Base-by-base conservation (phyloP, 2,113 vertebrate genomes). In the Megaleporinus macrocephalus region DNA sequence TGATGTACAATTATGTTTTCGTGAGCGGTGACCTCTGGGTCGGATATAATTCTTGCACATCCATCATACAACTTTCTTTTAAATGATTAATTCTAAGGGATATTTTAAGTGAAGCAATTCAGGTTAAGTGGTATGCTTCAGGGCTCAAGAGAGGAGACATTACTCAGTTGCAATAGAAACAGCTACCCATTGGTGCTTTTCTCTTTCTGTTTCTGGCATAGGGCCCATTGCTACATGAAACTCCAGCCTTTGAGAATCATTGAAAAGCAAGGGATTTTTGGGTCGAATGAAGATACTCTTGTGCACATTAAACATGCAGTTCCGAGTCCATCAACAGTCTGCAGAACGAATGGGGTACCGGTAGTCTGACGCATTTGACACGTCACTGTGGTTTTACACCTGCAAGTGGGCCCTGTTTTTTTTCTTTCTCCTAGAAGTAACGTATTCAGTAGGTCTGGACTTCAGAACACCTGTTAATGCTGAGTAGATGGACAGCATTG, bases 1-100 rank as follows among this genome's bases (percentile, higher is more conserved):
- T 83, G 51, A 70, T 80, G 82, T 83, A 81, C 82, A 84, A 86
- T 84, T 76, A 86, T 83, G 71, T 78, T 86, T 86, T 84, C 57
- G 79, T 82, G 72, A 86, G 79, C 49, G 24, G 47, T 84, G 82
- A 79, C 70, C 79, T 70, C 29, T 22, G 70, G 68, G 53, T 55
- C 62, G 22, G 69, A 15, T 55, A 36, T 76, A 65, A 81, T 78
- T 78, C 71, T 36, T 81, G 41, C 72, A 51, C 61, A 81, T 76
- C 70, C 53, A 84, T 84, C 72, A 86, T 66, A 49, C 63, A 79
- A 59, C 75, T 72, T 65, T 79, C 70, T 68, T 79, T 61, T 84
- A 75, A 79, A 86, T 73, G 53, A 86, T 84, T 84, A 80, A 86
- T 81, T 70, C 61, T 27, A 51, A 78, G 75, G 66, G 44, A 30